Evolutionary conservation across 2,888 invertebrate genomes (phyloP), one percentile per base, ranked within the genome.

Genomic region (Amorpha juglandis): DNA sequence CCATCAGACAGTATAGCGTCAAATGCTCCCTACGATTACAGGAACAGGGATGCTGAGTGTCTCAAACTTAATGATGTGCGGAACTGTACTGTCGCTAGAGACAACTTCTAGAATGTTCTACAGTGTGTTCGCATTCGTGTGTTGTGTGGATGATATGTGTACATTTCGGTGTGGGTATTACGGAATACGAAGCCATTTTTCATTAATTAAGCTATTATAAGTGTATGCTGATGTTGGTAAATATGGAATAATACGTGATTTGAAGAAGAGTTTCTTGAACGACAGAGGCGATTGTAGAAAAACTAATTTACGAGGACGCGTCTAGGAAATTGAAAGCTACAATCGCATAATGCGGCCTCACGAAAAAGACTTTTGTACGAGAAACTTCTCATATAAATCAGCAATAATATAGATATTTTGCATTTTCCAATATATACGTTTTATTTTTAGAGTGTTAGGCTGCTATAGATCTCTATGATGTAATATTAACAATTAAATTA

Each of bases 1-100:
- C 84, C 87, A 0, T 67, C 68, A 0, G 87, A 87, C 70, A 89
- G 87, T 64, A 70, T 83, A 65, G 81, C 87, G 14, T 84, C 88
- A 1, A 70, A 77, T 19, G 79, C 83, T 42, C 70, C 75, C 1
- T 83, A 83, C n/a, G 89, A 91, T 71, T 87, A 84, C 73, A 79
- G 78, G 63, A 87, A 82, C 69, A 82, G 87, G n/a, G 90, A 91
- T 48, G 88, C 87, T 0, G 89, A 91, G 81, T 91, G 92, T 77
- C 80, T 92, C 74, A 82, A 80, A 74, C 70, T 92, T 66, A 85
- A 77, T 19, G 90, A 93, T 75, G 86, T 92, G 70, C 82, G 80
- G 68, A 87, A 87, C 81, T 88, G 86, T 89, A 76, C 83, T 69
- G 76, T 78, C 68, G 77, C 73, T 66, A 78, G 72, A 68, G 81